Percentiles rank a stretch among this genome's conserved stretches.
Conservation (phyloP, 2,113 vertebrate genomes). For the Brachypteracias leptosomus region DNA sequence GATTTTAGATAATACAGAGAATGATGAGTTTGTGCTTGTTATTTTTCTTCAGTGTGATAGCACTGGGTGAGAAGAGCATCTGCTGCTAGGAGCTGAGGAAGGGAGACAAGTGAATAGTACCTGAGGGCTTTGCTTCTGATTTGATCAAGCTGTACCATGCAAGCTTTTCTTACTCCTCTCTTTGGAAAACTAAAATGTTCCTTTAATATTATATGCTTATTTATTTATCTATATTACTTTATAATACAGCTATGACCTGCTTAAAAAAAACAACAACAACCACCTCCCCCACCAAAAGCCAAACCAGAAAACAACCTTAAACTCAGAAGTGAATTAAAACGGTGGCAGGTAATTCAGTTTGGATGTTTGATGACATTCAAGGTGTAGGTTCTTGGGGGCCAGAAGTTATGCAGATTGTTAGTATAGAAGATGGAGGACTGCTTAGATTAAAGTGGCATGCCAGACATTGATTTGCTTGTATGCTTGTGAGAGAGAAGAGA, state of each 20-base stretch:
- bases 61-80: background rate
- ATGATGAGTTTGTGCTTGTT: background rate
- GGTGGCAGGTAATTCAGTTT: background rate
- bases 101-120: background rate
- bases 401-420: background rate
- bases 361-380: background rate
- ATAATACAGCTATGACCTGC: background rate
- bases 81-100: background rate
- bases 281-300: too few species aligned
- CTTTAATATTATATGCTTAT: background rate
- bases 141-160: background rate
- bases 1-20: background rate
- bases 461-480: background rate
- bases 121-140: background rate
- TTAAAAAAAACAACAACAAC: background rate
- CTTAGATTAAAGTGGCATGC: background rate
- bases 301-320: background rate
- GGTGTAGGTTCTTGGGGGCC: background rate
- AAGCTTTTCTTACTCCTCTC: background rate
- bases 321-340: background rate
- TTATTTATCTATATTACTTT: background rate
- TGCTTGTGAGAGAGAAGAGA: background rate
- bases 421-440: background rate
- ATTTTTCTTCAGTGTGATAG: background rate
- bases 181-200: background rate